Base-by-base conservation (phyloP, 2,888 invertebrate species). In the Thumatha senex region DNA sequence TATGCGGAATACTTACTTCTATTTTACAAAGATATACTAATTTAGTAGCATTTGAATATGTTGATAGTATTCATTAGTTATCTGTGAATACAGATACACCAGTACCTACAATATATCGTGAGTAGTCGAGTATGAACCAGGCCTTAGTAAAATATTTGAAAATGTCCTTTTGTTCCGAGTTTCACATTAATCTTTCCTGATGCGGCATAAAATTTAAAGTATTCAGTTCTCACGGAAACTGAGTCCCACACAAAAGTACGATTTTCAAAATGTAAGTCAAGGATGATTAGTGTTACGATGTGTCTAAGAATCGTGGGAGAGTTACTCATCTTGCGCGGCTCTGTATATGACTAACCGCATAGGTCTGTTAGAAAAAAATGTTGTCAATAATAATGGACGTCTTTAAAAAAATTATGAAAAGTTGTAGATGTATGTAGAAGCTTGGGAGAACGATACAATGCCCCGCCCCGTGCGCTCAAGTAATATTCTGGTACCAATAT, bases 261-360 rank as follows among this genome's bases (percentile, higher is more conserved):
- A 85, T 86, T 84, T 84, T 81, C 72, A 81, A 85, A 87, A 89
- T 84, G 84, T 88, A 82, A 86, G 88, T 84, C 88, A 89, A 89
- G 88, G 86, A 86, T 87, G 80, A 80, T 80, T 80, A 76, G 81
- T 82, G 73, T 77, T 78, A 75, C 78, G 78, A 78, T 76, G 78
- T 70, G 74, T 74, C 72, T 80, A 74, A 75, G 78, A 78, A 82
- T 80, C 87, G 89, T 89, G 89, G 85, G 87, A 88, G 76, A 82
- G 74, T 74, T 74, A 68, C 68, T 73, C 74, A 76, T 75, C 75
- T 70, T 72, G 70, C 75, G 70, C 70, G 49, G 67, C 66, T 62
- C 67, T 61, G 61, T 62, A 76, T 67, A 67, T 75, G 72, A 78
- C 72, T 75, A 74, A 76, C 60, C 51, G 54, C 60, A 50, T 56